Conservation (phyloP, 1,140 invertebrate species). For the Drosophila orosa region DNA sequence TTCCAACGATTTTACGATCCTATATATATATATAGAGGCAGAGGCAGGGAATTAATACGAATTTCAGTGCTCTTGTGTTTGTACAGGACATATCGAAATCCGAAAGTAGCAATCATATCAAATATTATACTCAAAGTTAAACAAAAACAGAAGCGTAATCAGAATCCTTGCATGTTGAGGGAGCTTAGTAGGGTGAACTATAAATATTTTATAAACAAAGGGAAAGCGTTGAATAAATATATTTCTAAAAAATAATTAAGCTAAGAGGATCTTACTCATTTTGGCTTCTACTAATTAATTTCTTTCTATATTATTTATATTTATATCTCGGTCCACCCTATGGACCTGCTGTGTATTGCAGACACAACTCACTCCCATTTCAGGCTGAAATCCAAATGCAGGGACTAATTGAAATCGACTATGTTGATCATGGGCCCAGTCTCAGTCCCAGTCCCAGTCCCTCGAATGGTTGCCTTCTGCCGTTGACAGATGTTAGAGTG, state of each 20-base stretch:
- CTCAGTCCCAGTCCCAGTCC: too few relatives aligned
- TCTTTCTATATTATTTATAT: too few relatives aligned
- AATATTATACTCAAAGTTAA: constrained; percentile 68
- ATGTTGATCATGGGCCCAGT: constrained; percentile 45
- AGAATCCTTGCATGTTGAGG: constrained; percentile 30
- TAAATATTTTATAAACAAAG: too few relatives aligned
- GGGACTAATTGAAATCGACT: constrained; percentile 59
- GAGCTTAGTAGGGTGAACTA: not conserved
- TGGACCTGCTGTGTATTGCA: constrained; percentile 10
- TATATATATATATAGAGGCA: not conserved
- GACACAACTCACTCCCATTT: constrained; percentile 28
- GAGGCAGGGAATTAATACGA: constrained; percentile 36
- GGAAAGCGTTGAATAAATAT: not conserved
- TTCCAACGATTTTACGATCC: constrained; percentile 16
- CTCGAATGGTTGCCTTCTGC: constrained; percentile 7
- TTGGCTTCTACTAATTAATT: too few relatives aligned
- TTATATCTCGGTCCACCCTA: not conserved
- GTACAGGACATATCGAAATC: constrained; percentile 50
- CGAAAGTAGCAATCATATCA: constrained; percentile 69
- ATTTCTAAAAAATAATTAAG: not conserved
- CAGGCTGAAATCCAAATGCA: constrained; percentile 41
- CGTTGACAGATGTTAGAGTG: constrained; percentile 34
- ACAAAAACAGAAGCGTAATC: constrained; percentile 61
- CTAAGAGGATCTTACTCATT: not conserved
- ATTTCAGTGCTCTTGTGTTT: constrained; percentile 47